These are phyloP conservation scores for Silurus meridionalis DNA, from an alignment of 2,113 vertebrate species.

Conservation along the genomic window DNA sequence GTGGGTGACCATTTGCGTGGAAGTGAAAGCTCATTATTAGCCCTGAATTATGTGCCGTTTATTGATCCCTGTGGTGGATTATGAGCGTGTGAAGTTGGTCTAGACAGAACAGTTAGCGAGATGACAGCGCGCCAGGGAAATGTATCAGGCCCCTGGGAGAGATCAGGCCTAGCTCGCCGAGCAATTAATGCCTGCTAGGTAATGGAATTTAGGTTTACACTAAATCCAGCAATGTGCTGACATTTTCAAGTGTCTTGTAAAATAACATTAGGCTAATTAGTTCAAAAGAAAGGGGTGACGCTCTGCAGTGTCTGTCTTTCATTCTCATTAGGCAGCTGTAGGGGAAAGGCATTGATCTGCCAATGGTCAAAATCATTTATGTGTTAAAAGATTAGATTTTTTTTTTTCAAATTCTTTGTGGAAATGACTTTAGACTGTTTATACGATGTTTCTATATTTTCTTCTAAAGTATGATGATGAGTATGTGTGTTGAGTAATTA, in stretches of 20 bases:
- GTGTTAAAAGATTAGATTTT: background rate
- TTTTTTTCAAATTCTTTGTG: background rate
- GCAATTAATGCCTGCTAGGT: conserved; percentile 99
- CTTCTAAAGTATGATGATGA: background rate
- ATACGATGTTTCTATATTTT: conserved; percentile 55
- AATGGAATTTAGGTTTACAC: conserved; percentile 99
- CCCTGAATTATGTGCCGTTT: conserved; percentile 99
- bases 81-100: conserved; percentile 97
- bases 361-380: background rate
- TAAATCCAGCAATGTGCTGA: conserved; percentile 97
- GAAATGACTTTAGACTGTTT: conserved; percentile 5
- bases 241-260: conserved; percentile 96
- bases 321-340: conserved; percentile 43
- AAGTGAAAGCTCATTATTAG: conserved; percentile 99
- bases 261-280: conserved; percentile 98
- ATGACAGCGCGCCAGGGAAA: conserved; percentile 97
- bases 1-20: conserved; percentile 93
- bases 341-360: conserved; percentile 26
- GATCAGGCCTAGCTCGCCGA: conserved; percentile 81
- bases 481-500: conserved; percentile 26
- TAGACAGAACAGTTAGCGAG: conserved; percentile 99
- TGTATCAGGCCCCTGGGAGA: conserved; percentile 82
- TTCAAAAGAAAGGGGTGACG: conserved; percentile 51
- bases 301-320: conserved; percentile 34
- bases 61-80: conserved; percentile 99